Base-by-base conservation (phyloP, 2,113 vertebrate genomes). In the Herpetotheres cachinnans region DNA sequence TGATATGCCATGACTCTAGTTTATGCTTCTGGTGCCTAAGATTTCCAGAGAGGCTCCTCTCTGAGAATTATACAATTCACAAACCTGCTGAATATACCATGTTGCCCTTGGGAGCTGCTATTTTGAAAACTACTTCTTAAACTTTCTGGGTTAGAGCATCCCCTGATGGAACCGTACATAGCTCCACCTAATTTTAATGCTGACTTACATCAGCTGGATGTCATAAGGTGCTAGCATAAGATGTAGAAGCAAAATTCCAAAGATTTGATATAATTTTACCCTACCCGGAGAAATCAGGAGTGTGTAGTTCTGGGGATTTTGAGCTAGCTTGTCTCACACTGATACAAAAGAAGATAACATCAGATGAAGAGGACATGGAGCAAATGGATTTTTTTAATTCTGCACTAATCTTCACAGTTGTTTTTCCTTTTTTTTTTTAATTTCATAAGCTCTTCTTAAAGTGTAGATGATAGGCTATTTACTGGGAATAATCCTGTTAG, bases 71-170 rank as follows among this genome's bases (percentile, higher is more conserved):
- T 67, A 85, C 24, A 40, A 24, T 84, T 89, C 24, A 11, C 24
- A 79, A 24, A 71, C 54, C 61, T 70, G 22, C 69, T 80, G 73
- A 87, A 80, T 50, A 65, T 55, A 29, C 16, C 14, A 4, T 26
- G 9, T 52, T 91, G 50, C 63, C 70, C 66, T 79, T 90, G 58
- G 66, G 90, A 93, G 58, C 36, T 67, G 49, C 49, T 91, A 54
- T 85, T 90, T 93, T 80, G 73, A 95, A 95, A 94, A 89, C 21
- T 82, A 67, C 38, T 87, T 18, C 67, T 63, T 71, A 38, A 89
- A 82, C 65, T 79, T 92, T 79, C 89, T 95, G 62, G 61, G 44
- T 87, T 97, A 89, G 40, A 95, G 42, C 59, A 92, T 72, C 40
- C 77, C 62, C 40, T 18, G 2, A 77, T 62, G 78, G 66, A 91